phyloP scores from a whole-genome alignment of 2,113 vertebrate species.

The Oncorhynchus tshawytscha region DNA sequence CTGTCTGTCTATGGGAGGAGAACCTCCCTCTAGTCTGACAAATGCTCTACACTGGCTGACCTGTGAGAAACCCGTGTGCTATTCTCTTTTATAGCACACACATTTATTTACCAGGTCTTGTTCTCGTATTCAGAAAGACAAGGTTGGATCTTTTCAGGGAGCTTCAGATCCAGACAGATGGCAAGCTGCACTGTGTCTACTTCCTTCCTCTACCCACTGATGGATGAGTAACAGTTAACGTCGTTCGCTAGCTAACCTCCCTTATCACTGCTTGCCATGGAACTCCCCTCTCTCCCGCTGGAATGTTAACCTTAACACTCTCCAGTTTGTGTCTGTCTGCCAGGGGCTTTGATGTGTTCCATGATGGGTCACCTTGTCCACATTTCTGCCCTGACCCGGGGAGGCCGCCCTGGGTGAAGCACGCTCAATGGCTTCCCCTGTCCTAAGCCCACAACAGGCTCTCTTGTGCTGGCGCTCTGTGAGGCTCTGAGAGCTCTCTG shows the following conservation, averaged over 20 bases:
- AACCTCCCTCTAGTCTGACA: slow-evolving; percentile 33
- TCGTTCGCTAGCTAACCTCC: slow-evolving; percentile 39
- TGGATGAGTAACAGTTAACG: slow-evolving; percentile 42
- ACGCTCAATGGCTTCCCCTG: slow-evolving; percentile 61
- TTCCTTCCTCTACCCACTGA: slow-evolving; percentile 44
- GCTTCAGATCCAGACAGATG: slow-evolving; percentile 33
- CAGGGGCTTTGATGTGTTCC: slow-evolving; percentile 44
- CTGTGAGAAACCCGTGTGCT: slow-evolving; percentile 44
- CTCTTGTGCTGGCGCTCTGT: neutral
- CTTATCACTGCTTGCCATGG: slow-evolving; percentile 27
- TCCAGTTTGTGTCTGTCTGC: slow-evolving; percentile 8
- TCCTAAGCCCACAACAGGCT: slow-evolving; percentile 54
- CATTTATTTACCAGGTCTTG: neutral
- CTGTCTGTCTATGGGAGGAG: neutral
- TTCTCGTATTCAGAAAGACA: slow-evolving; percentile 18
- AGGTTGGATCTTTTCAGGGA: slow-evolving; percentile 5
- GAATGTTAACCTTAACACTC: slow-evolving; percentile 49
- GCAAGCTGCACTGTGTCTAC: slow-evolving; percentile 31
- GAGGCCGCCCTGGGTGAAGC: slow-evolving; percentile 1
- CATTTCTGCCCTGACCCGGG: slow-evolving; percentile 40
- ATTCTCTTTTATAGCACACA: neutral
- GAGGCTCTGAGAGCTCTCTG: slow-evolving; percentile 48
- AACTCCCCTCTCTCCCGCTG: slow-evolving; percentile 20
- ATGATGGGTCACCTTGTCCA: slow-evolving; percentile 45
- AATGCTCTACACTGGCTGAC: slow-evolving; percentile 41